Percentiles rank a stretch among this genome's conserved stretches.
phyloP scores from a whole-genome alignment of 1,140 invertebrate genomes.

The Leptoteleia sp. region DNA sequence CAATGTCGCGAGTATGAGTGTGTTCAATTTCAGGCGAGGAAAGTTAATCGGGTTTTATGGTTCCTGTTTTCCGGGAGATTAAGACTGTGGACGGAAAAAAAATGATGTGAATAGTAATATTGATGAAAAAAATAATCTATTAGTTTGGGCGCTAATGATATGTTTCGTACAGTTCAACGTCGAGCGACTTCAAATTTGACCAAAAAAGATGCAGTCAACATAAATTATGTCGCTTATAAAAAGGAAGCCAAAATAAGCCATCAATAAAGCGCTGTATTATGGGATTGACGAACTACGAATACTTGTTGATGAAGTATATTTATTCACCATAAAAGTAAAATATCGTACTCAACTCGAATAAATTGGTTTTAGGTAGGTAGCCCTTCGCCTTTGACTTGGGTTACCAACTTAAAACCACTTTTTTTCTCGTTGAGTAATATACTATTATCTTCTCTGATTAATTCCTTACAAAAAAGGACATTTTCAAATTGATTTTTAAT shows the following conservation, averaged over 20 bases:
- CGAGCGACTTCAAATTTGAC: constrained; percentile 11
- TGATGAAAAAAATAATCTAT: constrained; percentile 16
- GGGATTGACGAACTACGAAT: constrained; percentile 15
- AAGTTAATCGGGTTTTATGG: constrained; percentile 27
- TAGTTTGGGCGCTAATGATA: constrained; percentile 36
- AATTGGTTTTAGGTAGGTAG: no score
- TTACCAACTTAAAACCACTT: no score
- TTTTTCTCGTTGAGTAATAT: no score
- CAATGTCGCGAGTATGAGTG: background rate
- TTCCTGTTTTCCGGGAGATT: constrained; percentile 39
- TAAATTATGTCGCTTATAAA: constrained; percentile 24
- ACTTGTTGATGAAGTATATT: constrained; percentile 9
- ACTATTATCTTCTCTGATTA: constrained; percentile 4
- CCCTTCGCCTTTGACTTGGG: no score
- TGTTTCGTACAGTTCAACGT: background rate
- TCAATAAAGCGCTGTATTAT: constrained; percentile 29
- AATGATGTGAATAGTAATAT: constrained; percentile 4
- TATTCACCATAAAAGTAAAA: no score
- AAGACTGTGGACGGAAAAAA: background rate
- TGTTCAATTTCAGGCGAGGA: constrained; percentile 20
- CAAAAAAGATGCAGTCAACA: constrained; percentile 32
- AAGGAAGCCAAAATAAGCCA: constrained; percentile 49
- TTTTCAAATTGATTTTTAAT: background rate
- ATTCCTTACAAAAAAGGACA: background rate
- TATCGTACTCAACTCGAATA: no score